phyloP scores from a whole-genome alignment of 2,888 invertebrate genomes.

The Pollenia angustigena region DNA sequence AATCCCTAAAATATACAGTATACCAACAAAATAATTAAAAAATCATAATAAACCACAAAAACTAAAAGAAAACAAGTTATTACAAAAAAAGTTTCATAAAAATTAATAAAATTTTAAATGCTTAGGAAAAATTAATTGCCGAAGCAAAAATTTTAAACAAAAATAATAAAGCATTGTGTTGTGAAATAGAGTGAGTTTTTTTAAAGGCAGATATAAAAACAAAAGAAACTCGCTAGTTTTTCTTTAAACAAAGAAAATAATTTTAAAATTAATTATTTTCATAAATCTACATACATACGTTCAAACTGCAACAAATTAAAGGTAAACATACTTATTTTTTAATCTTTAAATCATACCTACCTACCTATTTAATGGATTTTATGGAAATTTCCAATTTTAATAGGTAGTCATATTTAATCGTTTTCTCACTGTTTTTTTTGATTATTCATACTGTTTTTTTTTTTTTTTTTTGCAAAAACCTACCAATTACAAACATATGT shows the following conservation, averaged over 20 bases:
- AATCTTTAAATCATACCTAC: too few relatives aligned
- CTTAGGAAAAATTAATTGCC: not conserved
- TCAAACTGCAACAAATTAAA: too few relatives aligned
- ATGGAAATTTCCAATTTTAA: not conserved
- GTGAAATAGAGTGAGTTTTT: constrained; percentile 78
- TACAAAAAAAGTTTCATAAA: constrained; percentile 15
- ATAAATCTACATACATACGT: too few relatives aligned
- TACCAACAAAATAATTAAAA: constrained; percentile 51
- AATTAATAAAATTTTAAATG: not conserved
- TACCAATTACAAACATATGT: constrained; percentile 12
- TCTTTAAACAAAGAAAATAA: constrained; percentile 51
- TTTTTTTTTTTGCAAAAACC: constrained; percentile 20
- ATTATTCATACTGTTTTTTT: too few relatives aligned
- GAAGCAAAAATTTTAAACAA: not conserved
- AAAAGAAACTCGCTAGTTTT: constrained; percentile 74
- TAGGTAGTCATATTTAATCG: not conserved
- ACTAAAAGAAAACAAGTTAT: constrained; percentile 35
- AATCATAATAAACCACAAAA: constrained; percentile 13
- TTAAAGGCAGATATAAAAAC: constrained; percentile 45
- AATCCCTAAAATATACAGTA: constrained; percentile 63
- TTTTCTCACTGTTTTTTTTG: not conserved
- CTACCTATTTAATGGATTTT: too few relatives aligned
- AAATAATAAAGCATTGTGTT: constrained; percentile 63
- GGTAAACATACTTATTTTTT: too few relatives aligned
- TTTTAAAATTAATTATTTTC: too few relatives aligned